These are phyloP conservation scores for Marmota flaviventris DNA, from an alignment of 2,113 vertebrate species.

Conservation along the genomic window DNA sequence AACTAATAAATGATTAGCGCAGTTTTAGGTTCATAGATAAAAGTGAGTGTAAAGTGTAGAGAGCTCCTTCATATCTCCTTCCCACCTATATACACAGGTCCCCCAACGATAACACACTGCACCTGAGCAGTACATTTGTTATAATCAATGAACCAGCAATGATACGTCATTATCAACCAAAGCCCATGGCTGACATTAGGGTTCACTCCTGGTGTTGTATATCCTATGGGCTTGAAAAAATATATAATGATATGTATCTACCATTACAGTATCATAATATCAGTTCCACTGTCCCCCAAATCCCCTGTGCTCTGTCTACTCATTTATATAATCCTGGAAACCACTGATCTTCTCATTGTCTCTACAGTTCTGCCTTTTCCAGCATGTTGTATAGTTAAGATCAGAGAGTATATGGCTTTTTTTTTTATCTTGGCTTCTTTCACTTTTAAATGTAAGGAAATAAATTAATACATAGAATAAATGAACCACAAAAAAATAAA, in stretches of 20 bases:
- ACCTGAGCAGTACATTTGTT: neutral
- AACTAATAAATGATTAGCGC: neutral
- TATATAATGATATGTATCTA: neutral
- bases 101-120: neutral
- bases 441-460: neutral
- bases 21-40: neutral
- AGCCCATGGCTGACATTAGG: neutral
- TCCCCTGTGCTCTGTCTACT: neutral
- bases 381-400: neutral
- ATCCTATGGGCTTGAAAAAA: neutral
- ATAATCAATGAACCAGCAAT: neutral
- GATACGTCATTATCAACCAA: neutral
- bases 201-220: neutral
- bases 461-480: neutral
- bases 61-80: neutral
- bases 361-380: neutral
- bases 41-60: neutral
- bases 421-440: neutral
- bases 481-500: neutral
- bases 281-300: neutral
- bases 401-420: neutral
- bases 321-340: neutral
- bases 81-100: neutral
- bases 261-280: neutral
- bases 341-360: neutral